A percentile compares a stretch with the other conserved stretches of the same genome.
phyloP scores from a whole-genome alignment of 2,797 vertebrate genomes.

The Hoplostethus mediterraneus region DNA sequence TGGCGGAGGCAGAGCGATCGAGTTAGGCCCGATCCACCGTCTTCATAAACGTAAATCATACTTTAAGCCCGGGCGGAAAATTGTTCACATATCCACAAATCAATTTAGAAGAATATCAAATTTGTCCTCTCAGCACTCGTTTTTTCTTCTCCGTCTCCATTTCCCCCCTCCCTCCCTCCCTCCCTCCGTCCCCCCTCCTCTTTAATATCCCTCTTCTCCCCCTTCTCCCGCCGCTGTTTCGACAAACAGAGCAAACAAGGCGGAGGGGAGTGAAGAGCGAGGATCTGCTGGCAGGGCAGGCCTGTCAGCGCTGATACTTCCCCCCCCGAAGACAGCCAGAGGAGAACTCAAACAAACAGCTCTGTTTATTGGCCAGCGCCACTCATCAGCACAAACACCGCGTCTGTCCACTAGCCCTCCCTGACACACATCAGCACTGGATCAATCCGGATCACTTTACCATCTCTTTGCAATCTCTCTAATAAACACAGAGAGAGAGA shows the following conservation, averaged over 20 bases:
- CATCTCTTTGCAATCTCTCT: neutral
- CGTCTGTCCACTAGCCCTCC: conserved; percentile 27
- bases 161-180: neutral
- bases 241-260: conserved; percentile 6
- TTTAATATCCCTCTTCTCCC: neutral
- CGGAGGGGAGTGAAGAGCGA: neutral
- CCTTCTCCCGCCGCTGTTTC: conserved; percentile 10
- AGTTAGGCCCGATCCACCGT: conserved; percentile 10
- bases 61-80: conserved; percentile 14
- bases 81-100: conserved; percentile 11
- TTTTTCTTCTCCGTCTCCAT: conserved; percentile 9
- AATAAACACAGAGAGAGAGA: neutral
- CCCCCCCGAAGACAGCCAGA: conserved; percentile 23
- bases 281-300: conserved; percentile 2
- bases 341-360: conserved; percentile 56
- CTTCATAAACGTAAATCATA: conserved; percentile 29
- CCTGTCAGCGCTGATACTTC: conserved; percentile 28
- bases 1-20: neutral
- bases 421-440: conserved; percentile 31
- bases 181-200: neutral
- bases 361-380: conserved; percentile 46
- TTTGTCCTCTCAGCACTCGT: neutral
- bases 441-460: conserved; percentile 46
- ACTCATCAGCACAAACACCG: conserved; percentile 52
- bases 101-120: neutral